Percentiles rank a stretch among this genome's conserved stretches.
Evolutionary conservation across 2,797 vertebrate genomes (phyloP).

Genomic region (Schizopygopsis pylzovi): DNA sequence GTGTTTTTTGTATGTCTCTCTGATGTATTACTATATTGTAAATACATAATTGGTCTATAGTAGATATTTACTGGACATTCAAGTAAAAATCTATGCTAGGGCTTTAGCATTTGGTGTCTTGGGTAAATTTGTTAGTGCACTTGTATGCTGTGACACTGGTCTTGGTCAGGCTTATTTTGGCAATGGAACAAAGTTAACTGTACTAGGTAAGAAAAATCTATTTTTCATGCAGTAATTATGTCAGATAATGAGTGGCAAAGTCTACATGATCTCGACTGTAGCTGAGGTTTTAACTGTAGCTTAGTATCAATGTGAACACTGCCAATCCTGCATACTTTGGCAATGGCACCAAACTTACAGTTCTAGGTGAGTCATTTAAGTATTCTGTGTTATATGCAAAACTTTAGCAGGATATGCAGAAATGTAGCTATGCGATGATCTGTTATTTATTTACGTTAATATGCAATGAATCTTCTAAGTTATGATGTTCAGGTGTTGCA

Average conservation of each 20-base stretch:
- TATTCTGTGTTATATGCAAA: background rate
- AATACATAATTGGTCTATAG: background rate
- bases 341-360: slow-evolving; percentile 71
- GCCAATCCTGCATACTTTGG: slow-evolving; percentile 63
- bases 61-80: background rate
- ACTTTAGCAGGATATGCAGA: background rate
- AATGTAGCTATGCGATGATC: background rate
- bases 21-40: background rate
- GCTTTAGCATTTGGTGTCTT: background rate
- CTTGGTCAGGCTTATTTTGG: slow-evolving; percentile 65
- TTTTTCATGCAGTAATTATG: background rate
- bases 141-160: slow-evolving; percentile 22
- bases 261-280: background rate
- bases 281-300: slow-evolving; percentile 59
- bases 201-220: slow-evolving; percentile 49
- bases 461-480: background rate
- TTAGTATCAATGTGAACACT: slow-evolving; percentile 62
- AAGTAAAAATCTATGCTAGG: background rate
- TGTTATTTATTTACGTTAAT: background rate
- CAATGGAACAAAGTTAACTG: slow-evolving; percentile 72
- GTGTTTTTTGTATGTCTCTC: background rate
- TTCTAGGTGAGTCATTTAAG: slow-evolving; percentile 65
- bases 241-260: background rate
- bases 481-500: background rate
- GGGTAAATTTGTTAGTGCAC: background rate